Base-by-base conservation (phyloP, 2,797 vertebrate genomes). In the Halcyon leucocephala region DNA sequence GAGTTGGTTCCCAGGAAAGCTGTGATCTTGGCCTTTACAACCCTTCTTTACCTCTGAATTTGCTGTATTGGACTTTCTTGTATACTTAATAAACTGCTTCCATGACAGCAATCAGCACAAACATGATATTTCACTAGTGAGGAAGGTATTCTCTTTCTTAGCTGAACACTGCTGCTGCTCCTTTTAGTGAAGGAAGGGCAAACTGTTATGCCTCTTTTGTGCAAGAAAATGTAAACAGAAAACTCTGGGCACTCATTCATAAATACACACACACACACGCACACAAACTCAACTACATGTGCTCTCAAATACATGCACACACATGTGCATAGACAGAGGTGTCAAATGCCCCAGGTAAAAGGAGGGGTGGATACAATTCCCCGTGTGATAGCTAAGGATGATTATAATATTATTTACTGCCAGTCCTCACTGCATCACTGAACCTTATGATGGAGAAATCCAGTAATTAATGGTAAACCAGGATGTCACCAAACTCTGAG, bases 41-140 rank as follows among this genome's bases (percentile, higher is more conserved):
- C 54, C 72, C 93, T 96, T 81, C 57, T 57, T 89, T 91, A 52
- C 49, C 13, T 84, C 44, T 78, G 57, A 76, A 82, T 79, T 90
- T 78, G 37, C 82, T 90, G n/a, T 61, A 69, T 57, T 92, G 78
- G 60, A 80, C 78, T 86, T 93, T 64, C 57, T 48, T 71, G n/a
- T 96, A 58, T 71, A 51, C 71, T 85, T 93, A 94, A 93, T 96
- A 96, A 94, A 94, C 88, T 69, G 37, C 74, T 82, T 79, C 70
- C 86, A 86, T 93, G 85, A 87, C 58, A 91, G 73, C 62, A 96
- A 91, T 84, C 82, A 90, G 41, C 49, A 78, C 69, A 86, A 90
- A 92, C 64, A 42, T 51, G 48, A 22, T 74, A 55, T 95, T 97
- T 94, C 83, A 66, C 14, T 49, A 46, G 64, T 37, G 39, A 93